phyloP scores from a whole-genome alignment of 2,888 invertebrate genomes.

The Scaptomyza parva region DNA sequence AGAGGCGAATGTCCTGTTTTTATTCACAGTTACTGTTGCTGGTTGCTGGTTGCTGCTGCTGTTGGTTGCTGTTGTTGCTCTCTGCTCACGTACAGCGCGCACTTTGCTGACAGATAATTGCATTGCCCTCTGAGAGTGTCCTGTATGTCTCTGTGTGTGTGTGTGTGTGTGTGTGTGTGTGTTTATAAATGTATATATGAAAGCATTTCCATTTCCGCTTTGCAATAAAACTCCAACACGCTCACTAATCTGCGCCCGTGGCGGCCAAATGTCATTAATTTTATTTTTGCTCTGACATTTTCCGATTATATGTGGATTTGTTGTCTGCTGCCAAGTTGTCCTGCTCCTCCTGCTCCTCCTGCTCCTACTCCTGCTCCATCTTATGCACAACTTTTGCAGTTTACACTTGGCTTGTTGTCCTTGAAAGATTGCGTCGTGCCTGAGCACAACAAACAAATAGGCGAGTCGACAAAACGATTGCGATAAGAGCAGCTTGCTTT shows the following conservation, averaged over 20 bases:
- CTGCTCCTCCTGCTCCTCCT: background rate
- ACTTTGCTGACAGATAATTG: conserved; percentile 73
- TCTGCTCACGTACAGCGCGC: conserved; percentile 60
- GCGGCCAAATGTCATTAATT: conserved; percentile 74
- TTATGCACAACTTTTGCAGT: conserved; percentile 61
- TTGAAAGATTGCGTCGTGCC: conserved; percentile 67
- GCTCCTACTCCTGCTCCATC: background rate
- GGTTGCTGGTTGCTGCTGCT: conserved; percentile 1
- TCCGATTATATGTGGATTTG: conserved; percentile 75
- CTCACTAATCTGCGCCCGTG: conserved; percentile 70
- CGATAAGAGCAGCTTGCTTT: conserved; percentile 62
- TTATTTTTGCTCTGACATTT: conserved; percentile 74
- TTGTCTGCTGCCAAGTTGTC: conserved; percentile 37
- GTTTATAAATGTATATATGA: conserved; percentile 69
- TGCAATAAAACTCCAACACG: conserved; percentile 74
- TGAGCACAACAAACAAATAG: conserved; percentile 73
- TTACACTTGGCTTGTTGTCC: conserved; percentile 71
- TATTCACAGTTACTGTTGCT: conserved; percentile 24
- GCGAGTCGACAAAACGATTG: conserved; percentile 51
- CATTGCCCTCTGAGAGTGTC: conserved; percentile 52
- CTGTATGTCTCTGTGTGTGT: conserved; percentile 25
- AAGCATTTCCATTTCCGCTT: conserved; percentile 73
- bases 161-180: conserved; percentile 21
- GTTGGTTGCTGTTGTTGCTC: background rate
- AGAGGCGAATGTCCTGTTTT: conserved; percentile 67